Base-by-base conservation (phyloP, 1,140 invertebrate species). In the Drosophila nigrodunni region DNA sequence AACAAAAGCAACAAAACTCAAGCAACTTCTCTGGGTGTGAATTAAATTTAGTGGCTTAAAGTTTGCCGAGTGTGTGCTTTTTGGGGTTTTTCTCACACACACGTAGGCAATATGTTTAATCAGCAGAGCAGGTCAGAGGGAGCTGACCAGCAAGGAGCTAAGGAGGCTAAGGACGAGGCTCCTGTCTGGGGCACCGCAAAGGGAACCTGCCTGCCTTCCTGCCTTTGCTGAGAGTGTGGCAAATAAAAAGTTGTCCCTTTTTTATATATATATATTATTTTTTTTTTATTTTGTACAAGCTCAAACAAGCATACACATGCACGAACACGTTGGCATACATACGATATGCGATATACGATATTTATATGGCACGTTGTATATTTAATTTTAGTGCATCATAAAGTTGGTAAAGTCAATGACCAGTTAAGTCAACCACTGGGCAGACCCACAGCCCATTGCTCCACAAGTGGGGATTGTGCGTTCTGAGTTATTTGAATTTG, bases 351-450 rank as follows among this genome's bases (percentile, higher is more conserved):
- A 46, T 30, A 10, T 49, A 81, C 47, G 43, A 64, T 74, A 61
- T 69, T 69, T 75, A 75, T 75, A 60, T 72, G 68, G 60, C 15
- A 76, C 52, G 68, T 71, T 76, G 77, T 85, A 79, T 83, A 87
- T 87, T 77, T 74, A 77, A 83, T 89, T 87, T 77, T 86, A 87
- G 80, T 87, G 83, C 83, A 71, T 74, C 76, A 71, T 80, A 88
- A 89, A 89, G 85, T 83, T 88, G 78, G 60, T 41, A 71, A 85
- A 89, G 85, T 88, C 85, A 88, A 89, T 80, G 85, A 89, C 86
- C 85, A 90, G 85, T 88, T 88, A 88, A 88, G 83, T 89, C 83
- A 89, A 85, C 83, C 76, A 69, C 21, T 13, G 57, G 55, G 39
- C 54, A 1, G 8, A 9, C 13, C 9, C 15, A 10, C 18, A 13